These are phyloP conservation scores for Cerastis rubricosa DNA, from an alignment of 2,888 invertebrate species.

Conservation along the genomic window DNA sequence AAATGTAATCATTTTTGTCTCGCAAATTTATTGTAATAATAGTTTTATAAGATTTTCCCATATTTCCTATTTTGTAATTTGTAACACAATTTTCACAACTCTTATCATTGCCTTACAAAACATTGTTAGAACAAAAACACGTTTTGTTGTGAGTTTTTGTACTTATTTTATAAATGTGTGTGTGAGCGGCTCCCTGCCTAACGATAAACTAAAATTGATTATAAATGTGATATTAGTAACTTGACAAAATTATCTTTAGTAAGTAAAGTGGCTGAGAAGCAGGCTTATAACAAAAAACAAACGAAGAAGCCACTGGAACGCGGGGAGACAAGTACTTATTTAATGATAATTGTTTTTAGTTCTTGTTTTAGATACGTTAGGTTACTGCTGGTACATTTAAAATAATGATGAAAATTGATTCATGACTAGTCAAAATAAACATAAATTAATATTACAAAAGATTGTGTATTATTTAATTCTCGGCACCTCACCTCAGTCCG, in stretches of 20 bases:
- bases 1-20: slow-evolving; percentile 43
- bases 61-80: slow-evolving; percentile 39
- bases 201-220: slow-evolving; percentile 43
- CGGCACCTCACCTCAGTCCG: neutral
- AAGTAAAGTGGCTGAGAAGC: slow-evolving; percentile 33
- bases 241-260: slow-evolving; percentile 58
- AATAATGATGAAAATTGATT: slow-evolving; percentile 76
- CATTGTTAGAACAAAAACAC: slow-evolving; percentile 14
- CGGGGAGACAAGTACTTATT: slow-evolving; percentile 60
- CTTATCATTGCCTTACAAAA: slow-evolving; percentile 21
- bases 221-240: slow-evolving; percentile 65
- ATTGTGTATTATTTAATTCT: slow-evolving; percentile 50
- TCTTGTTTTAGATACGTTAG: slow-evolving; percentile 56
- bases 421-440: slow-evolving; percentile 86
- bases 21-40: slow-evolving; percentile 33
- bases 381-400: slow-evolving; percentile 54
- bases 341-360: slow-evolving; percentile 59
- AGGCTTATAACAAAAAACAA: neutral
- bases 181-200: slow-evolving; percentile 28
- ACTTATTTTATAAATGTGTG: slow-evolving; percentile 50
- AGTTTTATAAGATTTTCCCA: slow-evolving; percentile 43
- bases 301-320: slow-evolving; percentile 18
- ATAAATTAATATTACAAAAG: slow-evolving; percentile 62
- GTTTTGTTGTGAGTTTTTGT: slow-evolving; percentile 37
- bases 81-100: slow-evolving; percentile 23